These are phyloP conservation scores for Chaetoderma sp. DNA, from an alignment of 2,888 invertebrate species.

Conservation along the genomic window DNA sequence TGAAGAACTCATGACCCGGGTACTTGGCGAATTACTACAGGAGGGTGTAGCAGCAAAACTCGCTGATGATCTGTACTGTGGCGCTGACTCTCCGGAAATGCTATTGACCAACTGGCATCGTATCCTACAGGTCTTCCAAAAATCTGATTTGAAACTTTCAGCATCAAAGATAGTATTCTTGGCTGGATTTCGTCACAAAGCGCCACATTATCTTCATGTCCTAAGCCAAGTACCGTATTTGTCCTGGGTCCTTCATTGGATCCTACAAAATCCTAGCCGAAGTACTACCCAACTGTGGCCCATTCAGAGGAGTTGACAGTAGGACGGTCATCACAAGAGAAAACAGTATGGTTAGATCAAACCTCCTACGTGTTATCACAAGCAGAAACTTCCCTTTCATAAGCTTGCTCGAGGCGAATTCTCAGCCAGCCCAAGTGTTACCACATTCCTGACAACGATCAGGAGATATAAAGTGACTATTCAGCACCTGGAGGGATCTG, in stretches of 20 bases:
- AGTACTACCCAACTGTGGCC: slow-evolving; percentile 21
- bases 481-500: slow-evolving; percentile 23
- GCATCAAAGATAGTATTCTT: slow-evolving; percentile 29
- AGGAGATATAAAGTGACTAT: slow-evolving; percentile 22
- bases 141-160: slow-evolving; percentile 13
- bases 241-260: slow-evolving; percentile 30
- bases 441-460: slow-evolving; percentile 34
- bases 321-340: slow-evolving; percentile 28
- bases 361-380: slow-evolving; percentile 13
- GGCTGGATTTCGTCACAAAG: slow-evolving; percentile 35
- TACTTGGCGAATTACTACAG: slow-evolving; percentile 32
- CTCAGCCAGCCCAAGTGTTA: slow-evolving; percentile 34
- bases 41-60: slow-evolving; percentile 28
- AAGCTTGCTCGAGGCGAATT: slow-evolving; percentile 40
- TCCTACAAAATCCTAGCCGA: slow-evolving; percentile 33
- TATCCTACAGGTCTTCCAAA: slow-evolving; percentile 9
- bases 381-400: slow-evolving; percentile 19
- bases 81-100: background rate
- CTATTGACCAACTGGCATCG: slow-evolving; percentile 10
- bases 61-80: slow-evolving; percentile 24
- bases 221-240: slow-evolving; percentile 21
- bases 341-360: slow-evolving; percentile 29
- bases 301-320: slow-evolving; percentile 30
- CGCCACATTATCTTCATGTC: slow-evolving; percentile 24
- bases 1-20: slow-evolving; percentile 31